Percentiles rank a stretch among this genome's conserved stretches.
These are phyloP conservation scores for Drepanosiphum platanoidis DNA, from an alignment of 2,888 invertebrate species.

Conservation along the genomic window DNA sequence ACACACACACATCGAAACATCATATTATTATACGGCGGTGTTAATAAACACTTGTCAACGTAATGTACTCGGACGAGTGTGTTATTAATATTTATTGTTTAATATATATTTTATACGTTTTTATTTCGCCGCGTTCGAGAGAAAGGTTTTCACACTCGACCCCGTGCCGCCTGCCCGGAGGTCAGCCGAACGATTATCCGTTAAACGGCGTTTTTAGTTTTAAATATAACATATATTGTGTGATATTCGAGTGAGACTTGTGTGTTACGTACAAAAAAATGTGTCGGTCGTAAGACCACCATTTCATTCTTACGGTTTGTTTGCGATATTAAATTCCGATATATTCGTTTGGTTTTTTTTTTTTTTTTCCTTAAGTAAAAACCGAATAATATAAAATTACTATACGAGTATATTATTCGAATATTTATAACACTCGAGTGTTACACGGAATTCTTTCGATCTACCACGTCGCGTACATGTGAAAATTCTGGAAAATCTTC, in stretches of 20 bases:
- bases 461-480: conserved; percentile 1
- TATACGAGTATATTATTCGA: too few species aligned
- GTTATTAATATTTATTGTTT: conserved; percentile 17
- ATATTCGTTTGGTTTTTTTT: too few species aligned
- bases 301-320: too few species aligned
- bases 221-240: too few species aligned
- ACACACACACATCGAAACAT: too few species aligned
- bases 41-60: conserved; percentile 40
- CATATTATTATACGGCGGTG: neutral
- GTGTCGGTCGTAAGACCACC: too few species aligned
- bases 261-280: too few species aligned
- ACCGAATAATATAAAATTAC: too few species aligned
- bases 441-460: neutral
- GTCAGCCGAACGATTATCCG: neutral
- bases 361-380: too few species aligned
- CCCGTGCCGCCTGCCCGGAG: neutral
- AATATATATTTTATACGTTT: neutral
- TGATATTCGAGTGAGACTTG: too few species aligned
- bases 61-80: neutral
- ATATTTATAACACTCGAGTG: neutral
- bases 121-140: neutral
- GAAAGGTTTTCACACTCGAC: neutral
- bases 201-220: too few species aligned
- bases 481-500: conserved; percentile 33
- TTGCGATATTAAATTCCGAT: too few species aligned